Evolutionary conservation across 1,140 invertebrate species (phyloP).

Genomic region (Drepana arcuata): DNA sequence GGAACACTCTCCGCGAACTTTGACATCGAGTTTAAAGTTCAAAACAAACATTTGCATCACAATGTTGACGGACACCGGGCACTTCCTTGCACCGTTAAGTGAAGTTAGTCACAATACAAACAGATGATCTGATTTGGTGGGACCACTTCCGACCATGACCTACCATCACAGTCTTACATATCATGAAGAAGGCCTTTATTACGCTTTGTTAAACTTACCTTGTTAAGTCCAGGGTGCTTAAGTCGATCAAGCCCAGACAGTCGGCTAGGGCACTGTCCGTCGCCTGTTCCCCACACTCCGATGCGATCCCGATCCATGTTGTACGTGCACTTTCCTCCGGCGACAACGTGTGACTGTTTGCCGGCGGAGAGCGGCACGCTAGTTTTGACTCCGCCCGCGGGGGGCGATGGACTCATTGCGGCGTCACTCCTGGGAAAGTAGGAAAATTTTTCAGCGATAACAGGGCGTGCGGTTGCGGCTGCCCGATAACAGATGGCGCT

Average conservation of each 20-base stretch:
- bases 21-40: conserved; percentile 22
- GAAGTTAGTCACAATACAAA: conserved; percentile 6
- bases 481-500: conserved; percentile 59
- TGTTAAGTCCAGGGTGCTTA: conserved; percentile 82
- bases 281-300: conserved; percentile 74
- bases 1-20: conserved; percentile 23
- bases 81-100: no score
- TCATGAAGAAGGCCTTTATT: no score
- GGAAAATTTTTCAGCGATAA: conserved; percentile 59
- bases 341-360: conserved; percentile 45
- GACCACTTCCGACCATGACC: conserved; percentile 46
- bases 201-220: no score
- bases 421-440: conserved; percentile 65
- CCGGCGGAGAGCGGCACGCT: conserved; percentile 21
- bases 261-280: conserved; percentile 58
- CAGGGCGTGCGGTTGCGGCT: conserved; percentile 31
- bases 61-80: conserved; percentile 1
- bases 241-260: conserved; percentile 82
- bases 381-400: conserved; percentile 52
- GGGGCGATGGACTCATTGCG: conserved; percentile 58
- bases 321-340: conserved; percentile 37
- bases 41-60: conserved; percentile 28
- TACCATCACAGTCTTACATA: no score
- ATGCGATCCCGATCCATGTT: conserved; percentile 76
- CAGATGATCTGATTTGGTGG: conserved; percentile 13